These are phyloP conservation scores for Rhynchonycteris naso DNA, from an alignment of 2,797 vertebrate genomes.

Conservation along the genomic window DNA sequence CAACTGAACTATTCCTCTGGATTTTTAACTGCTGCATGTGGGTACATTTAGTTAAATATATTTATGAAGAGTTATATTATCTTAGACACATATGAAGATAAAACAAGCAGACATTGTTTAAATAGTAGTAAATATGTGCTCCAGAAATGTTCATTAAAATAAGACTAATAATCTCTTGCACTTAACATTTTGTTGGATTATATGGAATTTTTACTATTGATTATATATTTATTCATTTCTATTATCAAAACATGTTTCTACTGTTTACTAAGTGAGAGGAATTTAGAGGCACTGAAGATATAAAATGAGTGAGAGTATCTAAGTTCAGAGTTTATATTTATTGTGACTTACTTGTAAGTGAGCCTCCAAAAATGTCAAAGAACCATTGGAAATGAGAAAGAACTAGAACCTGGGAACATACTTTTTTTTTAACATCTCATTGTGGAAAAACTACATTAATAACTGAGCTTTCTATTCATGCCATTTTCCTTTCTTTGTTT, in stretches of 20 bases:
- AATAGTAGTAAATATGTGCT: conserved; percentile 14
- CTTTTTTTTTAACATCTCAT: neutral
- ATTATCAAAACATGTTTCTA: conserved; percentile 32
- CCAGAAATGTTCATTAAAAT: conserved; percentile 5
- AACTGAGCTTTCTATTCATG: neutral
- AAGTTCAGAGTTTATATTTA: neutral
- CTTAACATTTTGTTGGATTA: conserved; percentile 1
- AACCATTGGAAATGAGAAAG: neutral
- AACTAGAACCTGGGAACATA: neutral
- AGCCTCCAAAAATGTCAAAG: neutral
- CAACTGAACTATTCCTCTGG: neutral
- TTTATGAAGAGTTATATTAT: conserved; percentile 30
- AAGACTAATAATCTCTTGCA: neutral
- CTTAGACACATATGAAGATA: neutral
- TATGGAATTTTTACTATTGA: neutral
- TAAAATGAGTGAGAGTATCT: neutral
- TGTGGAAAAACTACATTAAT: neutral
- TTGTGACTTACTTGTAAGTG: neutral
- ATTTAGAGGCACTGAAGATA: neutral
- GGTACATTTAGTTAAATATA: conserved; percentile 5
- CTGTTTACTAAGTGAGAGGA: neutral
- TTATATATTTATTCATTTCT: neutral
- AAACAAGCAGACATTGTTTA: neutral
- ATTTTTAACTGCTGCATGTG: neutral
- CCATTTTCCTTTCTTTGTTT: neutral